phyloP scores from a whole-genome alignment of 2,797 vertebrate genomes.

The Phrynocephalus vlangalii region DNA sequence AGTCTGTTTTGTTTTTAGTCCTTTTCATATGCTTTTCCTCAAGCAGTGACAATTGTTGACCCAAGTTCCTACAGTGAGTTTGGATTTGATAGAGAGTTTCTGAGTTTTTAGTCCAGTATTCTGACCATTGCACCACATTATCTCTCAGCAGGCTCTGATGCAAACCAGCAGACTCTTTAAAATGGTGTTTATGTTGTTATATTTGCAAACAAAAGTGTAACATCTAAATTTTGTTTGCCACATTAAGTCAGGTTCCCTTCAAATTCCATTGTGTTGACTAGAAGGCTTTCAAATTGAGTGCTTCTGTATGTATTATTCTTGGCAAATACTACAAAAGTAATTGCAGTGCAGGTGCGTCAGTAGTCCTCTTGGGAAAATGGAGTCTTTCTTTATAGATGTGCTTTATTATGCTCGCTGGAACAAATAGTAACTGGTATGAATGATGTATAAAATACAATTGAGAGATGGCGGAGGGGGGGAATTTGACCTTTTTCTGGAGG shows the following conservation, averaged over 20 bases:
- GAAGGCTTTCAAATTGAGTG: background rate
- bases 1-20: too few species aligned
- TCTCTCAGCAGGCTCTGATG: background rate
- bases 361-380: background rate
- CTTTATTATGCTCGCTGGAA: conserved; percentile 9
- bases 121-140: background rate
- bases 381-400: conserved; percentile 12
- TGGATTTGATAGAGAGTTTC: background rate
- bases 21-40: too few species aligned
- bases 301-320: background rate
- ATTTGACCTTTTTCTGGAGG: background rate
- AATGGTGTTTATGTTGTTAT: background rate
- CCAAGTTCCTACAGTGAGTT: too few species aligned
- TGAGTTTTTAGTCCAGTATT: too few species aligned
- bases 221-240: background rate
- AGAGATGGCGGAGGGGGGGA: background rate
- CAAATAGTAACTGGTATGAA: conserved; percentile 13
- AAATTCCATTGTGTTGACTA: background rate
- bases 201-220: background rate
- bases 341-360: background rate
- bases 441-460: background rate
- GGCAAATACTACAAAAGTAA: background rate
- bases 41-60: too few species aligned
- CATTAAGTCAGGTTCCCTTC: background rate
- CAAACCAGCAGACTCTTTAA: background rate